Base-by-base conservation (phyloP, 2,888 invertebrate species). In the Parnassius apollo region DNA sequence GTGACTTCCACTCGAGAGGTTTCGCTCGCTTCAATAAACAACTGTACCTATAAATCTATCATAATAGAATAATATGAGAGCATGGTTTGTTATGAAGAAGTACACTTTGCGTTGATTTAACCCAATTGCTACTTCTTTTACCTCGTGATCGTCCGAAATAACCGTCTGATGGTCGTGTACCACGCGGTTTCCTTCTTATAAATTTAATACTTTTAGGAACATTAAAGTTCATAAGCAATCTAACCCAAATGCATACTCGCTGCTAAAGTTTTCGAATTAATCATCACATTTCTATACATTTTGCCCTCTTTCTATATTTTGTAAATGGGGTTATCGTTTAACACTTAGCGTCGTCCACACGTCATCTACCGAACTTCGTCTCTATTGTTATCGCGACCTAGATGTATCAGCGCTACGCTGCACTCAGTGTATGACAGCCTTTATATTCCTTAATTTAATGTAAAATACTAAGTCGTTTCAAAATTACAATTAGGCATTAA, bases 371-470 rank as follows among this genome's bases (percentile, higher is more conserved):
- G 48, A 60, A 54, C 49, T 49, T 54, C 46, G 53, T 53, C 8
- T 48, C 48, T 42, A 57, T n/a, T 13, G 44, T 60, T 60, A 60
- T 60, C 60, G 46, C 54, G 60, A 54, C 60, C 60, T 18, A 54
- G 42, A 54, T 60, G 13, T 11, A 25, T 3, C 9, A 42, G 50
- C 53, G 53, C 52, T 18, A 11, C 45, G 52, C 52, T 59, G 44
- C 45, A 11, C 45, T 45, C 44, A 55, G 45, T 44, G 13, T 45
- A 10, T 11, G 46, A 4, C 42, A 59, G 48, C 46, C 42, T 59
- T 52, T 22, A 51, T 8, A 51, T 48, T 25, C 35, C 35, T 35
- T 35, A 35, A 35, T 35, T 35, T 35, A 35, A 35, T 35, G 7
- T 35, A 35, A 57, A 49, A 59, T 61, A 52, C 55, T 64, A 57